Percentiles rank a stretch among this genome's conserved stretches.
Evolutionary conservation across 2,113 vertebrate species (phyloP).

Genomic region (Tachycineta bicolor): DNA sequence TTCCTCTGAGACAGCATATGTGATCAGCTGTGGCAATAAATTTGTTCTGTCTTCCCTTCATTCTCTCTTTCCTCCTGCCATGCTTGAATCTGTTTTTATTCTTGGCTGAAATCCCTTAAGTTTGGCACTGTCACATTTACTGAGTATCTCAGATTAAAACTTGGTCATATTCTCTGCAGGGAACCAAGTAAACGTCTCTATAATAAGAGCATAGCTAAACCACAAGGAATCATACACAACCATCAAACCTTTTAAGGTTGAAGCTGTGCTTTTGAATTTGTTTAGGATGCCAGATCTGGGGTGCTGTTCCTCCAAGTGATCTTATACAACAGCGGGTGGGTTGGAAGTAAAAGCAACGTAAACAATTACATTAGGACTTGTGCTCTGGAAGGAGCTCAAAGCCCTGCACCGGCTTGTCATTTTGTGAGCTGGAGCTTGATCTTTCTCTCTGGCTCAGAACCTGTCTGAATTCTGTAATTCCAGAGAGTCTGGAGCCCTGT

Average conservation of each 20-base stretch:
- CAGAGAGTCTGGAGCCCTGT: not conserved
- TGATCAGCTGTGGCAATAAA: conserved; percentile 24
- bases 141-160: not conserved
- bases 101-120: not conserved
- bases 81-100: not conserved
- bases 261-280: not conserved
- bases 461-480: not conserved
- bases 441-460: conserved; percentile 1
- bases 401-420: not conserved
- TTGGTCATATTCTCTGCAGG: not conserved
- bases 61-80: not conserved
- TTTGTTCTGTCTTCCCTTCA: not conserved
- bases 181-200: not conserved
- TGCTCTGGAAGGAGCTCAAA: not conserved
- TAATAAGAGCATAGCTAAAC: not conserved
- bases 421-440: not conserved
- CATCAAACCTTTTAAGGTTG: not conserved
- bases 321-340: fast-evolving
- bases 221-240: not conserved
- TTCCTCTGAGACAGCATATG: not conserved
- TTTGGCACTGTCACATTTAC: conserved; percentile 24
- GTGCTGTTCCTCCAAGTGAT: not conserved
- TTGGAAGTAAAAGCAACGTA: not conserved
- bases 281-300: not conserved
- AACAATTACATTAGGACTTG: fast-evolving